Evolutionary conservation across 2,888 invertebrate species (phyloP).

Genomic region (Orthosia gothica): DNA sequence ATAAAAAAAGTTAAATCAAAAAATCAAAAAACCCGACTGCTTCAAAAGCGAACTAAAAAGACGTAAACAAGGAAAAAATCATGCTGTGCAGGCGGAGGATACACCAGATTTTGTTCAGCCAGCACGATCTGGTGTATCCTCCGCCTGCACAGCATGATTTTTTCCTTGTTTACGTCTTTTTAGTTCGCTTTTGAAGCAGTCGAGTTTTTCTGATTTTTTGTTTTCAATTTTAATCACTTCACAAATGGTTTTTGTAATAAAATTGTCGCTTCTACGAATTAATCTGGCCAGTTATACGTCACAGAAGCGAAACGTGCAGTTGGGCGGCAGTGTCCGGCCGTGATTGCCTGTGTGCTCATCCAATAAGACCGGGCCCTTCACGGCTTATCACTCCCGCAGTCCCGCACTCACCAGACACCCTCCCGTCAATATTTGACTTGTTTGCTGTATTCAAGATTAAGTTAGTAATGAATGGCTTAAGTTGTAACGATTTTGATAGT

Average conservation of each 20-base stretch:
- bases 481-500: slow-evolving; percentile 57
- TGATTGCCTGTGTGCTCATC: slow-evolving; percentile 77
- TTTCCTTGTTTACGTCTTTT: too few species aligned
- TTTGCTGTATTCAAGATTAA: slow-evolving; percentile 63
- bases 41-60: too few species aligned
- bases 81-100: too few species aligned
- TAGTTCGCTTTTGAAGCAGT: too few species aligned
- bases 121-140: too few species aligned
- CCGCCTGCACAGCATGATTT: too few species aligned
- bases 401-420: slow-evolving; percentile 60
- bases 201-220: too few species aligned
- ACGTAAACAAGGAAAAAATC: too few species aligned
- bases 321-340: slow-evolving; percentile 68
- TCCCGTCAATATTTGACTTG: slow-evolving; percentile 70
- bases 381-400: slow-evolving; percentile 71
- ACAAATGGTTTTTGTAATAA: neutral
- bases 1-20: too few species aligned
- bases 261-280: slow-evolving; percentile 49
- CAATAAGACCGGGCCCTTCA: slow-evolving; percentile 77
- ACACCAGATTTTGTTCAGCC: too few species aligned
- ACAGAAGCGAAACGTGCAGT: slow-evolving; percentile 68
- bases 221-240: too few species aligned
- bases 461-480: slow-evolving; percentile 64
- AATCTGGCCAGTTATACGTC: slow-evolving; percentile 50
- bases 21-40: too few species aligned